Evolutionary conservation across 2,888 invertebrate genomes (phyloP), one percentile per base, ranked within the genome.

Genomic region (Listrodromus nycthemerus): DNA sequence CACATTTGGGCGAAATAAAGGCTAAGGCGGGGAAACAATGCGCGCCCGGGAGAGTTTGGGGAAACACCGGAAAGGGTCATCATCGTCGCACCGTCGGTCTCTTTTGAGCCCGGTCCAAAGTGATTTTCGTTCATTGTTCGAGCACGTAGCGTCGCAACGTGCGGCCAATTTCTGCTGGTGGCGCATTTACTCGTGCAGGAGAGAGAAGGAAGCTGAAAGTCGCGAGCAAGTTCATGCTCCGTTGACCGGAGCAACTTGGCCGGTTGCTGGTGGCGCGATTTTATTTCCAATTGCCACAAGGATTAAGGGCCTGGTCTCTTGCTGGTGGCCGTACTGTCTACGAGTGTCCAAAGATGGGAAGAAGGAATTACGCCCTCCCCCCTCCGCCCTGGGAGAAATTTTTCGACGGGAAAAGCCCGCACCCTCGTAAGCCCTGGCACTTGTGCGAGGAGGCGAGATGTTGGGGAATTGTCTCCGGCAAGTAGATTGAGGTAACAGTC

Each of bases 321-420:
- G 73, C 88, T 88, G 89, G 89, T 89, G 90, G 88, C 83, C 55
- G 69, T 81, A 88, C 71, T 88, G 85, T 88, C 82, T 69, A 70
- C 65, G 70, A 27, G 55, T 67, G 63, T 69, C 75, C 65, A 16
- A 45, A 81, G 77, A 83, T 52, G 66, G 45, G 80, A 77, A 80
- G 63, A 70, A 77, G 84, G 27, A 83, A 80, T 86, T 78, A 70
- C 65, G 50, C 74, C 33, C 63, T n/a, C 55, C 33, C 50, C 71
- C 16, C 33, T 7, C 13, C 41, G 0, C 16, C 41, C 16, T 16
- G 41, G 41, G 7, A 8, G 58, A 24, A 27, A 66, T 48, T 67
- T 45, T 70, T 16, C 50, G 19, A 13, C 41, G 75, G 83, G 75
- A 79, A 83, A 80, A 66, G 71, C 83, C 83, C 58, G 48, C 50